Conservation (phyloP, 2,113 vertebrate species). For the Grallaria varia region DNA sequence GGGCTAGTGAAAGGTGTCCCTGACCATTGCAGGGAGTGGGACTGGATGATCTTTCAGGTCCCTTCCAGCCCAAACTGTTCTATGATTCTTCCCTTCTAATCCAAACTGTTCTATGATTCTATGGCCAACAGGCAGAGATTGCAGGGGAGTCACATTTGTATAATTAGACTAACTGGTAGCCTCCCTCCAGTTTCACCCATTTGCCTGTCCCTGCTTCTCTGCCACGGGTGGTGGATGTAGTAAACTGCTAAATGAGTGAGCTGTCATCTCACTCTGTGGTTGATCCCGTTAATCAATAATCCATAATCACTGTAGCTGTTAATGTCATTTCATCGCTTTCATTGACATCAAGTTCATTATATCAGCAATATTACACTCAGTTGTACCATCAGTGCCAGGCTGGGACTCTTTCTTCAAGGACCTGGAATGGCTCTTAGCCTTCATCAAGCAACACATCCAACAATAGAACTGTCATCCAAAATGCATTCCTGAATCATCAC, state of each 20-base stretch:
- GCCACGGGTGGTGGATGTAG: neutral
- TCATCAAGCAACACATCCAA: neutral
- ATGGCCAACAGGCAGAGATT: neutral
- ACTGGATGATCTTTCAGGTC: neutral
- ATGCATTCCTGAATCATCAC: neutral
- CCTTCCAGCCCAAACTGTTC: neutral
- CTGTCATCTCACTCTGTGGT: neutral
- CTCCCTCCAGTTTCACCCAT: neutral
- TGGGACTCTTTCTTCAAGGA: neutral
- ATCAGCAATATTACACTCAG: neutral
- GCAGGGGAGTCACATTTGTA: neutral
- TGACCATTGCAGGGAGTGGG: neutral
- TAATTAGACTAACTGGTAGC: neutral
- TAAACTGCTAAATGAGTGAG: neutral
- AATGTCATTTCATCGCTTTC: neutral
- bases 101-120: neutral
- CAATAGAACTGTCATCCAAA: neutral
- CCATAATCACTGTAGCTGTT: neutral
- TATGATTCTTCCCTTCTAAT: neutral
- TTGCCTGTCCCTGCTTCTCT: neutral
- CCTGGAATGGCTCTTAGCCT: neutral
- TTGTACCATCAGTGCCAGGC: neutral
- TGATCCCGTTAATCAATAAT: neutral
- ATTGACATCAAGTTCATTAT: neutral
- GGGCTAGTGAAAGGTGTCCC: neutral